Evolutionary conservation across 1,140 invertebrate species (phyloP).

Genomic region (Teleopsis dalmanni): DNA sequence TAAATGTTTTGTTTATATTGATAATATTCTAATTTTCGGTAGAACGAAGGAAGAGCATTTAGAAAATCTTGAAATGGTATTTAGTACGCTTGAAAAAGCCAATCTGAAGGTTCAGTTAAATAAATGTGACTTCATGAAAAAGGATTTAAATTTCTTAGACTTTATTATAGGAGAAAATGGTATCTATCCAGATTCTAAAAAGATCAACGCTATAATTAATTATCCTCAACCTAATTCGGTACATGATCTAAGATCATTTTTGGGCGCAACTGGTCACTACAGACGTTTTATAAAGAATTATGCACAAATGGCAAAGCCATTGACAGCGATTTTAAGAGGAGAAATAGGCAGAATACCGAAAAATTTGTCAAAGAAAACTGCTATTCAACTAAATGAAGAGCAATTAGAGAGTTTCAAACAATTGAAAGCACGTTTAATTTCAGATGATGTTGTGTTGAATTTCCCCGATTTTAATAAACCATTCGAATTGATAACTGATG

Average conservation of each 20-base stretch:
- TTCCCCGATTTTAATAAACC: neutral
- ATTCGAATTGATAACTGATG: neutral
- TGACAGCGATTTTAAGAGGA: slow-evolving; percentile 5
- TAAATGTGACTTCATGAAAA: neutral
- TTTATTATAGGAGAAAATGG: too few relatives aligned
- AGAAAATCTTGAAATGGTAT: slow-evolving; percentile 3
- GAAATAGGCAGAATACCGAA: too few relatives aligned
- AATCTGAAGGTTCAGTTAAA: slow-evolving; percentile 2
- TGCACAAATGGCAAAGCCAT: slow-evolving; percentile 1
- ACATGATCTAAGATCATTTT: slow-evolving; percentile 1
- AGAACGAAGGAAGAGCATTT: slow-evolving; percentile 4
- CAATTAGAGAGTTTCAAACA: too few relatives aligned
- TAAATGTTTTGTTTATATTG: slow-evolving; percentile 2
- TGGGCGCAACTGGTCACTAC: slow-evolving; percentile 4
- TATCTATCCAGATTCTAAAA: slow-evolving; percentile 12
- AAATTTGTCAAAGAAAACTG: too few relatives aligned
- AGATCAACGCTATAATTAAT: slow-evolving; percentile 14
- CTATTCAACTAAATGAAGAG: too few relatives aligned
- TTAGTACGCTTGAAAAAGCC: neutral
- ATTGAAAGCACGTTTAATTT: too few relatives aligned
- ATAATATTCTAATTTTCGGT: slow-evolving; percentile 4
- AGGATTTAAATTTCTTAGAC: too few relatives aligned
- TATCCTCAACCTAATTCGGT: slow-evolving; percentile 2
- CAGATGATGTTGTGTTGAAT: neutral
- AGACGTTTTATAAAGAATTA: slow-evolving; percentile 5